phyloP scores from a whole-genome alignment of 2,888 invertebrate species.

The Sinelater perroti region DNA sequence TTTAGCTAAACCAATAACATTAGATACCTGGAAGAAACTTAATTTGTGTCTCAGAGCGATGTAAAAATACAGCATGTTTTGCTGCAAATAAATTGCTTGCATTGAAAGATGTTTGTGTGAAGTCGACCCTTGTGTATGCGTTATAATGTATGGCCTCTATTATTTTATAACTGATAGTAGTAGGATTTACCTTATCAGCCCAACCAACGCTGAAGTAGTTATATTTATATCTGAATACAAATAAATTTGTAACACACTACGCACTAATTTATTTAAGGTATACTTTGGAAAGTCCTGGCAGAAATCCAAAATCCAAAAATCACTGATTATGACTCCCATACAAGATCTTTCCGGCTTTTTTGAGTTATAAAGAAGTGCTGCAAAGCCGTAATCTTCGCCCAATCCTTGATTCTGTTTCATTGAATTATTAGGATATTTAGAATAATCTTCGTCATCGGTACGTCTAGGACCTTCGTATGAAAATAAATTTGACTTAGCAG shows the following conservation, averaged over 20 bases:
- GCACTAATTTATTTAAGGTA: too few species aligned
- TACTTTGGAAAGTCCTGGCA: slow-evolving; percentile 2
- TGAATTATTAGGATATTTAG: background rate
- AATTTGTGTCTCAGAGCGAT: background rate
- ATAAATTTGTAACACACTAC: too few species aligned
- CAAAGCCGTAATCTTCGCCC: background rate
- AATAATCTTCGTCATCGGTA: too few species aligned
- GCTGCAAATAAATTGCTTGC: background rate
- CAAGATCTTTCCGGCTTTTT: background rate
- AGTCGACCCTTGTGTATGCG: background rate
- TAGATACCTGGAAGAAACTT: background rate
- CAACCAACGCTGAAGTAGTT: background rate
- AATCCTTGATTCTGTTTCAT: background rate
- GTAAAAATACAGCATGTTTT: background rate
- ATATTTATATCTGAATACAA: slow-evolving; percentile 1
- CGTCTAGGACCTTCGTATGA: too few species aligned
- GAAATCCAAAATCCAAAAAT: slow-evolving; percentile 7
- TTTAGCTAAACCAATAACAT: too few species aligned
- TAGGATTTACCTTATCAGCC: background rate
- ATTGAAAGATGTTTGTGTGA: background rate
- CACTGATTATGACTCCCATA: background rate
- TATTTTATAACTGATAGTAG: background rate
- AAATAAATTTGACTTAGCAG: too few species aligned
- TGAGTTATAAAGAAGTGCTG: background rate
- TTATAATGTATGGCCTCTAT: background rate